phyloP scores from a whole-genome alignment of 2,888 invertebrate genomes.

The Penaeus monodon region DNA sequence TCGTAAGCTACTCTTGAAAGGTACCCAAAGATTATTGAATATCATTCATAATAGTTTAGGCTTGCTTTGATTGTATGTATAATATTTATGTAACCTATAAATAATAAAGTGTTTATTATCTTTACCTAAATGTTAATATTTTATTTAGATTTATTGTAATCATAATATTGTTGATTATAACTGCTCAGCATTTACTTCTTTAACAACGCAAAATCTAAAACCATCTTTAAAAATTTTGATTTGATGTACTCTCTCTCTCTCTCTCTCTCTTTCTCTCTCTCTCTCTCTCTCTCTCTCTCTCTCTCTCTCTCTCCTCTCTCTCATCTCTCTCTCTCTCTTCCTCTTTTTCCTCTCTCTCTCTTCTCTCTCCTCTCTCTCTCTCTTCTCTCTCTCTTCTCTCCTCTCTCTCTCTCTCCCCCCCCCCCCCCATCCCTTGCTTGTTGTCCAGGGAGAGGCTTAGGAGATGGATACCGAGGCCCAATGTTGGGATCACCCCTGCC shows the following conservation, averaged over 20 bases:
- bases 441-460: too few species aligned
- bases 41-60: slow-evolving; percentile 35
- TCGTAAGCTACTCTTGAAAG: slow-evolving; percentile 46
- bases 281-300: not conserved
- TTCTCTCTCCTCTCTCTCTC: too few species aligned
- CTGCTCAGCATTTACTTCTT: too few species aligned
- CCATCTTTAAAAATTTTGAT: too few species aligned
- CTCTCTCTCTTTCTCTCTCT: not conserved
- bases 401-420: too few species aligned
- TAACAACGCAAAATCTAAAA: too few species aligned
- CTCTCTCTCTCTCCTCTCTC: not conserved
- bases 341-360: not conserved
- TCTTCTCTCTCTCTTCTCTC: too few species aligned
- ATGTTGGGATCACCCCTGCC: too few species aligned
- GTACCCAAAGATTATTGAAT: slow-evolving; percentile 49
- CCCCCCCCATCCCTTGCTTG: too few species aligned
- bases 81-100: slow-evolving; percentile 57
- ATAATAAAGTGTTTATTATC: slow-evolving; percentile 59
- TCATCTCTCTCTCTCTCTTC: not conserved
- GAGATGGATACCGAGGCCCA: too few species aligned
- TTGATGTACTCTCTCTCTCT: too few species aligned
- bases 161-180: too few species aligned
- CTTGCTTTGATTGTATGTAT: slow-evolving; percentile 56
- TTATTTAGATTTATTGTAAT: not conserved
- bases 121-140: slow-evolving; percentile 38